phyloP scores from a whole-genome alignment of 2,797 vertebrate species.

The Danionella dracula region DNA sequence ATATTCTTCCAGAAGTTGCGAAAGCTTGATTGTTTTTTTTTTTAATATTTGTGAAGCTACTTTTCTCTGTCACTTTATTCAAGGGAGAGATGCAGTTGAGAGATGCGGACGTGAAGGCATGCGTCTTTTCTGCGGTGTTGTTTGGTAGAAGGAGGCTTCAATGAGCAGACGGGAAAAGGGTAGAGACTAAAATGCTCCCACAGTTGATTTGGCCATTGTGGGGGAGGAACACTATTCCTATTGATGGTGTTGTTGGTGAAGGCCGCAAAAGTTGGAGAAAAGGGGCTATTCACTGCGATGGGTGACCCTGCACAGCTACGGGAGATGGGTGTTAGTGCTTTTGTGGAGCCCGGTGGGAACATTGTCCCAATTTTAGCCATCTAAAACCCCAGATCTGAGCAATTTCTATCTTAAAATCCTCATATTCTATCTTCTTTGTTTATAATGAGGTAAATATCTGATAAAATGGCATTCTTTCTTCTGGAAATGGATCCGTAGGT shows the following conservation, averaged over 20 bases:
- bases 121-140: slow-evolving; percentile 61
- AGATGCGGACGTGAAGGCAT: slow-evolving; percentile 72
- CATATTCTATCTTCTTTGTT: slow-evolving; percentile 3
- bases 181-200: slow-evolving; percentile 59
- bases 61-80: slow-evolving; percentile 39
- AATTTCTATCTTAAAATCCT: slow-evolving; percentile 27
- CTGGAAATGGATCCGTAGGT: not conserved
- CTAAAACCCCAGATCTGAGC: slow-evolving; percentile 54
- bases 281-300: slow-evolving; percentile 59
- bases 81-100: slow-evolving; percentile 47
- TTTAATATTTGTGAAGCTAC: slow-evolving; percentile 30
- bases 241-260: slow-evolving; percentile 65
- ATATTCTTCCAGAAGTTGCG: not conserved
- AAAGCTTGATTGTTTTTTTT: not conserved
- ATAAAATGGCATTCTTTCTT: not conserved
- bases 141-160: slow-evolving; percentile 61
- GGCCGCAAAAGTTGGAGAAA: slow-evolving; percentile 63
- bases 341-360: slow-evolving; percentile 69
- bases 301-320: slow-evolving; percentile 49
- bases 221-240: slow-evolving; percentile 66
- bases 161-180: slow-evolving; percentile 47
- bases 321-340: slow-evolving; percentile 64
- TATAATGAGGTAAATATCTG: slow-evolving; percentile 12
- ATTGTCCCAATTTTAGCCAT: slow-evolving; percentile 59
- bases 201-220: slow-evolving; percentile 64